Conservation (phyloP, 2,113 vertebrate species). For the Pogonocichla stellata region DNA sequence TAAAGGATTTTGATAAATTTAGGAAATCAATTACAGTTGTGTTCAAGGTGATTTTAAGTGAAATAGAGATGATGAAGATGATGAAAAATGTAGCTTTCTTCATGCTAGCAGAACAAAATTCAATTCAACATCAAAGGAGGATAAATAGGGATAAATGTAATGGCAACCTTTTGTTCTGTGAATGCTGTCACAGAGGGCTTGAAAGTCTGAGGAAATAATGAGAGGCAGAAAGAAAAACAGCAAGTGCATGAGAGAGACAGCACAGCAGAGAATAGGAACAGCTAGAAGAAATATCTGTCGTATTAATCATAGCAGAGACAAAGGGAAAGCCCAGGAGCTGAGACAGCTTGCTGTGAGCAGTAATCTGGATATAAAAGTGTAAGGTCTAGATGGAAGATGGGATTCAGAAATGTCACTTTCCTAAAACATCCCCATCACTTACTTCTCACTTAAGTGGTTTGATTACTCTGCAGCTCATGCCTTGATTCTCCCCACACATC, state of each 20-base stretch:
- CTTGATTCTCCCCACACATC: not conserved
- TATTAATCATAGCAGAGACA: conserved; percentile 41
- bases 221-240: conserved; percentile 34
- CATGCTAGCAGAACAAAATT: conserved; percentile 4
- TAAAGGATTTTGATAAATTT: conserved; percentile 14
- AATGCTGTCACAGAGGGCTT: not conserved
- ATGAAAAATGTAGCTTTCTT: not conserved
- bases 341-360: conserved; percentile 12
- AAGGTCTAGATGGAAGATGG: not conserved
- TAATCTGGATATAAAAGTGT: conserved; percentile 32
- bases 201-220: conserved; percentile 46
- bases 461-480: conserved; percentile 16
- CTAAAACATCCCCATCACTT: not conserved
- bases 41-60: conserved; percentile 27
- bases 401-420: not conserved
- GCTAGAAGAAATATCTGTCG: not conserved
- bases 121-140: conserved; percentile 24
- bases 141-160: conserved; percentile 47
- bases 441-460: conserved; percentile 26
- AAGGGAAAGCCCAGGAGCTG: conserved; percentile 24
- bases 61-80: conserved; percentile 15
- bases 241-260: not conserved
- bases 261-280: not conserved
- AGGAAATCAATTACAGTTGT: conserved; percentile 13
- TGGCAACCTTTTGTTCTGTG: conserved; percentile 43